Percentiles rank a stretch among this genome's conserved stretches.
Conservation (phyloP, 2,113 vertebrate genomes). For the Hystrix brachyura region DNA sequence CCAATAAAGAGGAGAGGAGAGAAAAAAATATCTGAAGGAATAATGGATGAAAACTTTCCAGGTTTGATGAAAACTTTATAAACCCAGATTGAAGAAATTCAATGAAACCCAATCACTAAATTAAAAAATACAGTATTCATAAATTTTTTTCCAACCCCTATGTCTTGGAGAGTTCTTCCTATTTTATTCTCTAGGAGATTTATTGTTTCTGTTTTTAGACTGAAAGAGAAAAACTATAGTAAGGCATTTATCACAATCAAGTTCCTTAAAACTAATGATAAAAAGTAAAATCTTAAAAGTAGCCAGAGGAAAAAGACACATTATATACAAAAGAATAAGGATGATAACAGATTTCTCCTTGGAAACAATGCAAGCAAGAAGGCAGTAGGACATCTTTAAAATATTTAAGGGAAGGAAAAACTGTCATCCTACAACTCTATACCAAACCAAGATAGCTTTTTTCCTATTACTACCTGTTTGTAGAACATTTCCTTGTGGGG, state of each 20-base stretch:
- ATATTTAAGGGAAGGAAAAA: neutral
- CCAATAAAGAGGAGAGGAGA: neutral
- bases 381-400: neutral
- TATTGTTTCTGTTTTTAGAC: too few species aligned
- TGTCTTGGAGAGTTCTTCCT: too few species aligned
- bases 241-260: neutral
- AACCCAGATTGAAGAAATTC: slow-evolving; percentile 20
- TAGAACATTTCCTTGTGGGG: neutral
- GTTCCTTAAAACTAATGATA: slow-evolving; percentile 41
- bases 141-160: too few species aligned
- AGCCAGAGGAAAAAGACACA: neutral
- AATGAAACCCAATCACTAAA: neutral
- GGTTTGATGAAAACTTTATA: slow-evolving; percentile 20
- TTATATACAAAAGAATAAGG: slow-evolving; percentile 6
- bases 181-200: too few species aligned
- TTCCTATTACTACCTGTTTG: neutral
- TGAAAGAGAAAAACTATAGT: neutral
- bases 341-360: neutral
- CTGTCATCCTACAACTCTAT: neutral
- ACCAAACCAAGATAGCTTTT: neutral
- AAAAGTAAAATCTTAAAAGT: slow-evolving; percentile 39
- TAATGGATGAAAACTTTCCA: neutral
- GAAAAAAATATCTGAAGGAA: neutral
- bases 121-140: neutral
- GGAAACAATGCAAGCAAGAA: slow-evolving; percentile 1